Base-by-base conservation (phyloP, 2,888 invertebrate genomes). In the Spicauda simplicius region DNA sequence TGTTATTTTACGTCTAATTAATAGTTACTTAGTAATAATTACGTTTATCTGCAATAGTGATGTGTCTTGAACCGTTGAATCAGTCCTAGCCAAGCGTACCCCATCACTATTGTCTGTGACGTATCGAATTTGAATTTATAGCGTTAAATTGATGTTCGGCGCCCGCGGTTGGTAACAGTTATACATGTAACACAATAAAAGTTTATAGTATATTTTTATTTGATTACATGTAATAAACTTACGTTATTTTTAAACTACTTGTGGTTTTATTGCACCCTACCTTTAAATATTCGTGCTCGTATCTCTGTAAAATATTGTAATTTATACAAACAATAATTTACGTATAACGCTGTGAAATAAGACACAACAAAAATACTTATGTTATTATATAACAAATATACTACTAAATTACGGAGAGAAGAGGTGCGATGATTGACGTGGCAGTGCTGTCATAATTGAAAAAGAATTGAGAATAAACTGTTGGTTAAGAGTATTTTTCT, bases 141-240 rank as follows among this genome's bases (percentile, higher is more conserved):
- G 70, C 69, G 71, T 74, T 73, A 78, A 81, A 81, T 77, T 77
- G 74, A 73, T 76, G 72, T 70, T 74, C 71, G 50, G 69, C 56
- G 70, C 77, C 76, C 71, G 74, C 70, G 71, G 71, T 77, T 74
- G 75, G 78, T 80, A 80, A 81, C 82, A 80, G 81, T 83, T 83
- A 81, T 76, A 73, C 84, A 84, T 87, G 87, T 90, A 87, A 86
- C 82, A 85, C 82, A 87, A 86, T 86, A 85, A 88, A 87, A 81
- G 83, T 88, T 85, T 87, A 89, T 87, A 85, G 81, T 86, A 82
- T 89, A 90, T 90, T 91, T 91, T 92, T 91, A 92, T 91, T 92
- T 91, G 77, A 90, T 89, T 90, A 91, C 88, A 90, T 92, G 91
- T 91, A 92, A 91, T 92, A 93, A 91, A 92, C 91, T 90, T 90